Percentiles rank a stretch among this genome's conserved stretches.
phyloP scores from a whole-genome alignment of 2,113 vertebrate species.

The Poeciliopsis retropinna region DNA sequence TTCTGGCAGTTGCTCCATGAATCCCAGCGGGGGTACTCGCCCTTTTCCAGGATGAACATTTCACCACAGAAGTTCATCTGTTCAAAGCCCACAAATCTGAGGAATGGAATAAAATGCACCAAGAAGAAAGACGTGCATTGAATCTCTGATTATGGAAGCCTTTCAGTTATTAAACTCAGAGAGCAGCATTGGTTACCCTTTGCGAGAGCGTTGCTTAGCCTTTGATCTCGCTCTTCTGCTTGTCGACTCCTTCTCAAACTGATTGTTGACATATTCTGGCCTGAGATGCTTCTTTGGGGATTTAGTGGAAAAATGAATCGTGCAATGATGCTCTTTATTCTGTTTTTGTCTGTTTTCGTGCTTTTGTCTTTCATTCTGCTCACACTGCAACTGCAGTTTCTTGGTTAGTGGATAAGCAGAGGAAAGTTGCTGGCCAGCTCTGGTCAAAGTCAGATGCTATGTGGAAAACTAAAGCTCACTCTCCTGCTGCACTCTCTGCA shows the following conservation, averaged over 20 bases:
- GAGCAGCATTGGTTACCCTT: not conserved
- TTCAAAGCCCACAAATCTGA: constrained; percentile 82
- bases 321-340: not conserved
- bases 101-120: not conserved
- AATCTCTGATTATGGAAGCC: not conserved
- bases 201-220: not conserved
- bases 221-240: not conserved
- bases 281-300: not conserved
- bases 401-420: not conserved
- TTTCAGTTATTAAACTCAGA: not conserved
- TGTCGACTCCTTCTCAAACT: not conserved
- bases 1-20: constrained; percentile 84
- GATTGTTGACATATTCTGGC: not conserved
- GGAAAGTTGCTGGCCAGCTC: not conserved
- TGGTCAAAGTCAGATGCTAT: constrained; percentile 1
- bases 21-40: constrained; percentile 84
- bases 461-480: constrained; percentile 22
- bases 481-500: constrained; percentile 20
- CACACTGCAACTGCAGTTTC: not conserved
- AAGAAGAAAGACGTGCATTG: not conserved
- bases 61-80: constrained; percentile 85
- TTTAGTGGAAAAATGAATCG: not conserved
- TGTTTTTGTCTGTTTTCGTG: not conserved
- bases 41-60: constrained; percentile 85
- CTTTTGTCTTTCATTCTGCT: not conserved